phyloP scores from a whole-genome alignment of 2,797 vertebrate species.

The Phalloptychus januarius region DNA sequence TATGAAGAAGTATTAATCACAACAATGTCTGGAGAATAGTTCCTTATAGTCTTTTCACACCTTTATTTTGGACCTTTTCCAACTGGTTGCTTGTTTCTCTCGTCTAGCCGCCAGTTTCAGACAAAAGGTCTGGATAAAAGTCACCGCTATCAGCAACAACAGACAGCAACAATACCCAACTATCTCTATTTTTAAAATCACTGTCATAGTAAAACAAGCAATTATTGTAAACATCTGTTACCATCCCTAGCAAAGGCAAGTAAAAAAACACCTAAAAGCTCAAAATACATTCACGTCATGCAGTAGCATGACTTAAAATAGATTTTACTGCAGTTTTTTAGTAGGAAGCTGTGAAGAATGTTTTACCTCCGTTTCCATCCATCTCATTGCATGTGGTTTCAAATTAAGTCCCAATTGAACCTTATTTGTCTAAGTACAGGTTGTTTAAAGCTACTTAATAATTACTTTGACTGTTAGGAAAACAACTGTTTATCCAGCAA shows the following conservation, averaged over 20 bases:
- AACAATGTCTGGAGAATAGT: neutral
- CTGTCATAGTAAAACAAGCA: neutral
- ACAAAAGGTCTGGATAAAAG: neutral
- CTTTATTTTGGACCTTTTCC: neutral
- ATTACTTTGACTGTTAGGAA: neutral
- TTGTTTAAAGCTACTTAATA: neutral
- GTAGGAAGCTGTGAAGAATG: neutral
- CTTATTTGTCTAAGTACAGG: neutral
- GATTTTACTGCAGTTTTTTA: neutral
- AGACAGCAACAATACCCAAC: neutral
- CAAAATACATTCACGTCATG: neutral
- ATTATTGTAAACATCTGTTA: neutral
- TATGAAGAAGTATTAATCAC: neutral
- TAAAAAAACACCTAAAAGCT: neutral
- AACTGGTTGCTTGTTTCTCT: neutral
- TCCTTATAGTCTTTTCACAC: neutral
- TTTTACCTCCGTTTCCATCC: neutral
- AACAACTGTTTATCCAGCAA: neutral
- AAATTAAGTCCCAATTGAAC: neutral
- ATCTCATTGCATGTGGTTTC: neutral
- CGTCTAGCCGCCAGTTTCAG: neutral
- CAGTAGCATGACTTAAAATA: neutral
- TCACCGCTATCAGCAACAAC: neutral
- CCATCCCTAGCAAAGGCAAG: neutral
- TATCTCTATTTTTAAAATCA: neutral